These are phyloP conservation scores for Andrena flavipes DNA, from an alignment of 2,888 invertebrate genomes.

Conservation along the genomic window DNA sequence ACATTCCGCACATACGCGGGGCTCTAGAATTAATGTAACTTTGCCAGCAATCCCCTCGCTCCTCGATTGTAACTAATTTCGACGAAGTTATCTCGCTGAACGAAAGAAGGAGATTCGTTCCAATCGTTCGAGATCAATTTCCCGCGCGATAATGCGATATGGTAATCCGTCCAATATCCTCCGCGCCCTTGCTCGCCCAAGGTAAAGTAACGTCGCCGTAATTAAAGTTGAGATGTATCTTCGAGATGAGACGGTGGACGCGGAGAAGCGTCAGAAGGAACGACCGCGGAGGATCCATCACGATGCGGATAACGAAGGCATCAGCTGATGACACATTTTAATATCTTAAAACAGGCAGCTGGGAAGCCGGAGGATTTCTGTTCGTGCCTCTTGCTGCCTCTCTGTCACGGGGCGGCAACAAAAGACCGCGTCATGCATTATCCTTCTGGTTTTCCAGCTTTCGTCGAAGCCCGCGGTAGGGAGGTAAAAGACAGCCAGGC, in stretches of 20 bases:
- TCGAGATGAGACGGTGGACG: slow-evolving; percentile 14
- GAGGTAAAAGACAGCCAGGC: slow-evolving; percentile 67
- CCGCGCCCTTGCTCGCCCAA: background rate
- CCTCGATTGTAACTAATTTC: slow-evolving; percentile 28
- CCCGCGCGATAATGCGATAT: slow-evolving; percentile 55
- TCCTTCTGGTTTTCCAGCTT: slow-evolving; percentile 78
- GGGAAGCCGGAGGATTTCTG: slow-evolving; percentile 63
- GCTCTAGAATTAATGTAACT: background rate
- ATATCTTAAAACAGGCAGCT: slow-evolving; percentile 82
- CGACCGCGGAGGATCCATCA: slow-evolving; percentile 72
- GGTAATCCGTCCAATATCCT: slow-evolving; percentile 54
- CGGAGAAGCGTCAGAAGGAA: slow-evolving; percentile 45
- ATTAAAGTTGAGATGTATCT: slow-evolving; percentile 65
- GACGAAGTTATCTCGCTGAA: slow-evolving; percentile 9
- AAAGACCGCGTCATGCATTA: slow-evolving; percentile 81
- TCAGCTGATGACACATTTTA: slow-evolving; percentile 84
- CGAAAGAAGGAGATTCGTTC: slow-evolving; percentile 26
- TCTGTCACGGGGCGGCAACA: slow-evolving; percentile 70
- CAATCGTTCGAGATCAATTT: slow-evolving; percentile 52
- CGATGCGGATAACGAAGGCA: slow-evolving; percentile 80
- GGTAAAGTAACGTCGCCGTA: slow-evolving; percentile 64
- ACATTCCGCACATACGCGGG: background rate
- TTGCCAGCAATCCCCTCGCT: background rate
- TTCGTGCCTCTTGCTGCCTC: slow-evolving; percentile 50
- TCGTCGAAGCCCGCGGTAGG: slow-evolving; percentile 68